Base-by-base conservation (phyloP, 2,797 vertebrate species). In the Xenopus petersii region DNA sequence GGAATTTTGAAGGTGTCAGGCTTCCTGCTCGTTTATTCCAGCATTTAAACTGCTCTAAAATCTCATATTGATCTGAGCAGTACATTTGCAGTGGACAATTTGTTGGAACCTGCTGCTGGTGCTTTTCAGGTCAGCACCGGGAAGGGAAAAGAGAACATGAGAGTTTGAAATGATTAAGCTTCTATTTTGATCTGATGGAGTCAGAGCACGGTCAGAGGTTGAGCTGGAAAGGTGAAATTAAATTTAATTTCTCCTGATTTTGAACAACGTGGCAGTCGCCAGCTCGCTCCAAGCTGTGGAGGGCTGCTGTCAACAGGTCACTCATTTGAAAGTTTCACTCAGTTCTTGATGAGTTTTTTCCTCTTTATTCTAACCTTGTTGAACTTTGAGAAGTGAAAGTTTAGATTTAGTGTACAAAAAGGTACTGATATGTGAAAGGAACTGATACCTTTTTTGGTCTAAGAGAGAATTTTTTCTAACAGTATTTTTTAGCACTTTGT, bases 161-260 rank as follows among this genome's bases (percentile, higher is more conserved):
- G 71, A 73, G 49, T 26, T 66, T 70, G 54, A 79, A 74, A 79
- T 79, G 76, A 79, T 79, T 79, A 79, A 70, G 76, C 71, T 79
- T 79, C 76, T 79, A 79, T 79, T 79, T 79, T 70, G 76, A 79
- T 79, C 76, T 74, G 71, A 79, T 73, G 17, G 71, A 79, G 76
- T 79, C 67, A 73, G 66, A 70, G 30, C 71, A 58, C 21, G 76
- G 76, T 79, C 76, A 79, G 76, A 74, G 76, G 76, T 79, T 70
- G 66, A 79, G 54, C 71, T 63, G 71, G 66, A 79, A 70, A 79
- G 71, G 76, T 79, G 76, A 79, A 79, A 74, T 79, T 79, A 79
- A 79, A 79, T 78, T 73, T 64, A 78, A 73, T 79, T 70, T 70
- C 71, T 79, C 66, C 71, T 79, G 71, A 79, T 74, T 73, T 79